These are phyloP conservation scores for Torymus auratus DNA, from an alignment of 2,888 invertebrate genomes.

Conservation along the genomic window DNA sequence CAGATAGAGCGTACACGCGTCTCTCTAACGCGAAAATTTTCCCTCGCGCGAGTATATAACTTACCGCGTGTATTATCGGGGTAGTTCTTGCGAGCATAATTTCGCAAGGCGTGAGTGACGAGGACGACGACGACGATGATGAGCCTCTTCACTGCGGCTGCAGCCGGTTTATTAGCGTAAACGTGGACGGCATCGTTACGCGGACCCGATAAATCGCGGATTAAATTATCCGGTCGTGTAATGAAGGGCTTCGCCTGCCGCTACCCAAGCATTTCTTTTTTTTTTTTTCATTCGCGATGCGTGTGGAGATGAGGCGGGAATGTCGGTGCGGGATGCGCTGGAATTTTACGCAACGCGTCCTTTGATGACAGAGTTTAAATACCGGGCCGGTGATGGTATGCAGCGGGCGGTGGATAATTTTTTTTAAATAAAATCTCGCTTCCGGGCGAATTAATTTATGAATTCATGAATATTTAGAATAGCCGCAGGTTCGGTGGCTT, in stretches of 20 bases:
- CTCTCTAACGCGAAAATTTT: conserved; percentile 19
- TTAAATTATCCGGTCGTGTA: conserved; percentile 26
- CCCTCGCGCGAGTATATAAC: conserved; percentile 32
- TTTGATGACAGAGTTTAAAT: conserved; percentile 27
- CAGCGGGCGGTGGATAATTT: neutral
- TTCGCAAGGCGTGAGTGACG: conserved; percentile 15
- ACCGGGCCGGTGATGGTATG: neutral
- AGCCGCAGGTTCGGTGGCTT: neutral
- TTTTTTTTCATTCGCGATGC: no score
- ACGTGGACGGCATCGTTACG: neutral
- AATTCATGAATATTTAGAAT: neutral
- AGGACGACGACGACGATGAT: neutral
- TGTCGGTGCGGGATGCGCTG: neutral
- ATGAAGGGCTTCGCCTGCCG: conserved; percentile 14
- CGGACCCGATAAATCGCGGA: neutral
- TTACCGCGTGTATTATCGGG: conserved; percentile 46
- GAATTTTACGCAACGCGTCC: conserved; percentile 18
- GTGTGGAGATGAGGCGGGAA: no score
- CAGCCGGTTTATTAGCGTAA: neutral
- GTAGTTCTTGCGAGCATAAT: conserved; percentile 47
- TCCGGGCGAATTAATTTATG: neutral
- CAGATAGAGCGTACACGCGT: conserved; percentile 60
- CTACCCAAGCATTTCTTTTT: neutral
- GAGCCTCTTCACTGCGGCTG: no score
- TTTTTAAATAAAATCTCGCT: neutral